Evolutionary conservation across 53 echinoderm and acorn worm species (phyloP).

Genomic region (Apostichopus leukothele): DNA sequence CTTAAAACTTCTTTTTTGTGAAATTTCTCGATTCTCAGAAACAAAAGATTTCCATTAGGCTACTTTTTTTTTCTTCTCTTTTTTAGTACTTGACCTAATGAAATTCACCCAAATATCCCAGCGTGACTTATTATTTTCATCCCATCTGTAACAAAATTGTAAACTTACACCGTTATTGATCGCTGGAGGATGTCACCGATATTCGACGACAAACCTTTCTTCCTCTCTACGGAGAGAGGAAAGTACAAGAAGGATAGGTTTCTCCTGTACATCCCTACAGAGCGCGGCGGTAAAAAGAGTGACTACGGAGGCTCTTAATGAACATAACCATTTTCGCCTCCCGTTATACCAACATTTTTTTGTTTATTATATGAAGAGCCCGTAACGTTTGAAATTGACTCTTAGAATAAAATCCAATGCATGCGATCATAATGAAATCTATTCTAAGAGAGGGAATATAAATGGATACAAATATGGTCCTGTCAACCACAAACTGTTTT

Average conservation of each 20-base stretch:
- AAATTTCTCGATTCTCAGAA: background rate
- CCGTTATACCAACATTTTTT: no score
- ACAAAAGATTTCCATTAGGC: background rate
- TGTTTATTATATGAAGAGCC: no score
- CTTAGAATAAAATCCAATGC: no score
- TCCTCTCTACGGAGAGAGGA: background rate
- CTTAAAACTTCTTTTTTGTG: background rate
- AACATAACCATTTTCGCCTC: background rate
- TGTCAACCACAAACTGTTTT: no score
- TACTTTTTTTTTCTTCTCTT: background rate
- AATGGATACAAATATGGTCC: no score
- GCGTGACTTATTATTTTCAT: constrained; percentile 27
- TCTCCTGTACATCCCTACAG: background rate
- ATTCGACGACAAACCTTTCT: background rate
- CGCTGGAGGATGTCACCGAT: constrained; percentile 6
- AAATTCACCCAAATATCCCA: constrained; percentile 35
- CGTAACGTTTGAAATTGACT: no score
- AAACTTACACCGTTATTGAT: constrained; percentile 32
- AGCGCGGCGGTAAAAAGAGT: background rate
- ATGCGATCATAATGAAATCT: no score
- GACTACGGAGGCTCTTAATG: background rate
- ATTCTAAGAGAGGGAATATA: no score
- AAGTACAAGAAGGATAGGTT: background rate
- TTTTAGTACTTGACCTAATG: constrained; percentile 18
- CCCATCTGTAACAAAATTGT: constrained; percentile 38